Conservation (phyloP, 1,140 invertebrate species). For the Phenacoccus solenopsis region DNA sequence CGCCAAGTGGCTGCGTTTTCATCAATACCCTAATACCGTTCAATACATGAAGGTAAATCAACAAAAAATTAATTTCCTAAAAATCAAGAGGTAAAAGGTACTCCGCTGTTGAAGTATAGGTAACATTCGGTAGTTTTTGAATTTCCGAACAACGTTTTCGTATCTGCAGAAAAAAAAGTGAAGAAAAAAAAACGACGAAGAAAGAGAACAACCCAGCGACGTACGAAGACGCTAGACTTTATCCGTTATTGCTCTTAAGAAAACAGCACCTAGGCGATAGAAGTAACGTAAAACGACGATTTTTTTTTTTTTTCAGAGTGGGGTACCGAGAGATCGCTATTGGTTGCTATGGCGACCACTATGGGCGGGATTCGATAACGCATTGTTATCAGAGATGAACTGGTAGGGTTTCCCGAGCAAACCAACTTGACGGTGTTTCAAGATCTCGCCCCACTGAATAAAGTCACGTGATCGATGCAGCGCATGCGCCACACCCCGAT, state of each 20-base stretch:
- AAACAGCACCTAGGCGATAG: neutral
- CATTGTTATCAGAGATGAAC: neutral
- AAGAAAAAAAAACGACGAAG: neutral
- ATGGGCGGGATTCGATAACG: neutral
- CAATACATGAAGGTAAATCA: too few relatives aligned
- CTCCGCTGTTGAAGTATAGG: too few relatives aligned
- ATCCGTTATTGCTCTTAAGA: neutral
- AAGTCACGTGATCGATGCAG: neutral
- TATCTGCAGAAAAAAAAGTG: neutral
- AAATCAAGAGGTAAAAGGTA: neutral
- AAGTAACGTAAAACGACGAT: neutral
- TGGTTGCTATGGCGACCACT: constrained; percentile 2
- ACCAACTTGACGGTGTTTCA: neutral
- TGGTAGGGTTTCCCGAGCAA: neutral
- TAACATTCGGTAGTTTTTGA: neutral
- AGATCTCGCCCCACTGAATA: neutral
- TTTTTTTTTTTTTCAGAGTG: constrained; percentile 10
- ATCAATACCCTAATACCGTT: too few relatives aligned
- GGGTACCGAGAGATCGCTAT: neutral
- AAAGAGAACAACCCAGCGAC: neutral
- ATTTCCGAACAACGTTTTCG: neutral
- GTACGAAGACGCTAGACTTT: constrained; percentile 1
- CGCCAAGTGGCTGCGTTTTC: too few relatives aligned
- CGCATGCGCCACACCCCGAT: constrained; percentile 5
- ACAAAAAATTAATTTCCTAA: neutral